Conservation (phyloP, 2,113 vertebrate species). For the Tragulus kanchil region DNA sequence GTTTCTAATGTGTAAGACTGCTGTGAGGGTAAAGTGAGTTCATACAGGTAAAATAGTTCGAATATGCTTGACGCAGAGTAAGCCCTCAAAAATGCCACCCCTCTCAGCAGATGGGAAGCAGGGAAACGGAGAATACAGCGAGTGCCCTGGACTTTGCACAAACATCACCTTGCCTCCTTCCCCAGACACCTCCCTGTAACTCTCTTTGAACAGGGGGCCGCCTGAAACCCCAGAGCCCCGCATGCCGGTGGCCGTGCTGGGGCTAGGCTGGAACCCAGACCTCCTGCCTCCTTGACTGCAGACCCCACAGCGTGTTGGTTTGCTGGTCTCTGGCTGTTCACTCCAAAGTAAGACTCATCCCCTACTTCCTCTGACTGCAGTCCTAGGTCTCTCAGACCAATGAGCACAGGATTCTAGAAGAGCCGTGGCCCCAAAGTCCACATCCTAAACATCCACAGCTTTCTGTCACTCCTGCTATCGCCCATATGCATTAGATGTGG, state of each 20-base stretch:
- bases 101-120: background rate
- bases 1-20: background rate
- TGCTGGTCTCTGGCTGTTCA: background rate
- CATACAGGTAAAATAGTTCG: background rate
- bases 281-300: background rate
- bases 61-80: background rate
- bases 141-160: background rate
- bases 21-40: background rate
- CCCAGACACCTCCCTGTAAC: background rate
- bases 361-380: background rate
- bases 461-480: background rate
- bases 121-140: background rate
- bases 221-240: background rate
- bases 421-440: background rate
- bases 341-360: background rate
- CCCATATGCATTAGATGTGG: background rate
- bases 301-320: background rate
- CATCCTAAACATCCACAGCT: background rate
- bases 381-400: background rate
- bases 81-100: background rate
- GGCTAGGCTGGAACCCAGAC: background rate
- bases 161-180: background rate
- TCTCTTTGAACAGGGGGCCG: background rate
- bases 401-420: background rate
- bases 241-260: background rate